A percentile compares a stretch with the other conserved stretches of the same genome.
phyloP scores from a whole-genome alignment of 2,888 invertebrate genomes.

The Trypoxylon attenuatum region DNA sequence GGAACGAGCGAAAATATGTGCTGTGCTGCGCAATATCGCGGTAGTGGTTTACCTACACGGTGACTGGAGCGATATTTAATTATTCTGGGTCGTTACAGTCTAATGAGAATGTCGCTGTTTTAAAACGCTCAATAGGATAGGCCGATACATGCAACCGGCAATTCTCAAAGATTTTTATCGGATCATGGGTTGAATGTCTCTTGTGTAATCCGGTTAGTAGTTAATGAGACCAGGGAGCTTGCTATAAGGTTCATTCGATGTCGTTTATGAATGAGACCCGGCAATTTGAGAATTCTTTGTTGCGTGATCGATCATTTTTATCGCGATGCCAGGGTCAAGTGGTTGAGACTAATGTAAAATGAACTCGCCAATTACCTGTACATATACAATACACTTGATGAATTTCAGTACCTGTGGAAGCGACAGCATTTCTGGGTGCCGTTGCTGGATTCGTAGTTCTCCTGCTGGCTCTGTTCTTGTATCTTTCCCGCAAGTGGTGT shows the following conservation, averaged over 20 bases:
- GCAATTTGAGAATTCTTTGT: not conserved
- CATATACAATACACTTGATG: constrained; percentile 47
- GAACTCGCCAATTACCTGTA: constrained; percentile 1
- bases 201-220: constrained; percentile 14
- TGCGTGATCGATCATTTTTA: not conserved
- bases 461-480: constrained; percentile 89
- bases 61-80: constrained; percentile 48
- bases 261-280: not conserved
- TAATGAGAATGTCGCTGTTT: constrained; percentile 46
- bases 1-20: not conserved
- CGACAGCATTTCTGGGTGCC: constrained; percentile 91
- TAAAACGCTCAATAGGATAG: constrained; percentile 45
- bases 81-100: constrained; percentile 55
- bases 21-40: constrained; percentile 28
- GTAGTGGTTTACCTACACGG: constrained; percentile 12
- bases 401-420: constrained; percentile 84
- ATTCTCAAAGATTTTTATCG: constrained; percentile 20
- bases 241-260: not conserved
- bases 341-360: constrained; percentile 10
- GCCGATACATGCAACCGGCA: constrained; percentile 13
- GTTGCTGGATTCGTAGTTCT: constrained; percentile 89
- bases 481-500: constrained; percentile 88
- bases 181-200: constrained; percentile 37
- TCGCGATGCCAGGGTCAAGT: not conserved
- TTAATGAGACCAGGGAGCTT: not conserved